A percentile compares a stretch with the other conserved stretches of the same genome.
Evolutionary conservation across 2,797 vertebrate genomes (phyloP).

Genomic region (Coluber constrictor): DNA sequence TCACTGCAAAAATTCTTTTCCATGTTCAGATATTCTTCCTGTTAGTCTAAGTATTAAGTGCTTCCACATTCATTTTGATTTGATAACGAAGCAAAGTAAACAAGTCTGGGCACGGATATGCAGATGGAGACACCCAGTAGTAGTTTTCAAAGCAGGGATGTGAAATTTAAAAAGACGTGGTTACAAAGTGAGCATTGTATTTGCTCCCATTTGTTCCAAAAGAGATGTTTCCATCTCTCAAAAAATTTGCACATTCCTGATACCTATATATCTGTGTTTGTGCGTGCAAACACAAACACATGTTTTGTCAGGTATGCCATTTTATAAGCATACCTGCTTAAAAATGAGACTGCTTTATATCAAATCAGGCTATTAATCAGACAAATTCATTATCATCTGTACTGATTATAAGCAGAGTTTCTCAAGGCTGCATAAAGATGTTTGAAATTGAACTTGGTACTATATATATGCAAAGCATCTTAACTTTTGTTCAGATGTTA

Average conservation of each 20-base stretch:
- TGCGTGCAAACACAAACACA: not conserved
- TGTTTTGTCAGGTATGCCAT: not conserved
- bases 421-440: not conserved
- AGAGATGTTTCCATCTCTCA: not conserved
- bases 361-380: not conserved
- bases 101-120: not conserved
- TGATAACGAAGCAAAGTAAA: not conserved
- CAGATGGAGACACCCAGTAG: not conserved
- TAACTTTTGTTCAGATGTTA: not conserved
- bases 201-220: not conserved
- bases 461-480: not conserved
- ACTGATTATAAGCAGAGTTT: not conserved
- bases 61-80: not conserved
- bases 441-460: not conserved
- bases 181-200: not conserved
- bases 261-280: not conserved
- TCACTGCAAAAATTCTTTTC: not conserved
- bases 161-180: not conserved
- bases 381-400: not conserved
- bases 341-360: not conserved
- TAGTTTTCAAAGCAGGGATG: not conserved
- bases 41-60: not conserved
- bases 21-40: not conserved
- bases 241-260: not conserved
- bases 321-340: not conserved